Evolutionary conservation across 2,888 invertebrate genomes (phyloP), one percentile per base, ranked within the genome.

Genomic region (Eupithecia exiguata): DNA sequence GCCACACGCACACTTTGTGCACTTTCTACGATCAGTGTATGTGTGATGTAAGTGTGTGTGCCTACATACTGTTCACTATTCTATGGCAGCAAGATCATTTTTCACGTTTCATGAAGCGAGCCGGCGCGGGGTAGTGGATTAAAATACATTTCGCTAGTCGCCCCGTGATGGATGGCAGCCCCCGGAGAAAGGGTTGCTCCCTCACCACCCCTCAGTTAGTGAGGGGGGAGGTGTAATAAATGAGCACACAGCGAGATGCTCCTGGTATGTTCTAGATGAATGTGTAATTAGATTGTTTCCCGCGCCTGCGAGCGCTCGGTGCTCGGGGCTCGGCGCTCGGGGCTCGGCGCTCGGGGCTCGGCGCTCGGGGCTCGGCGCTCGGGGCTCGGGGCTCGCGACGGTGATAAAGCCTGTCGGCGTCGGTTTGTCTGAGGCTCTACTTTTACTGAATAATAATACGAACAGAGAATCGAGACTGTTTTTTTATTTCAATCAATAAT

Each of bases 51-150:
- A n/a, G 21, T 53, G 53, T 58, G 21, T 58, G 25, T 58, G 25
- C 21, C 12, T 10, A 12, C 53, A 0, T 25, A 58, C 58, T 58
- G 14, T 58, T 58, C 14, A 58, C 58, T 76, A 74, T 73, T 76
- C 76, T 67, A 53, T 30, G 73, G 70, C 49, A 66, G 21, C 69
- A 53, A 86, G 89, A 93, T 94, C 94, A 94, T 94, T 94, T 94
- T 93, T 94, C 94, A 94, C 92, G 90, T 93, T 93, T 92, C 93
- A 93, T 94, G 94, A 92, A 94, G 91, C 92, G 91, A 78, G 82
- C 86, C 84, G 87, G 89, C 87, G 89, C 87, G 88, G 89, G 88
- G 88, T 86, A 93, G 87, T 93, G 93, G 94, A 94, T 94, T 94
- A 94, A 94, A 94, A 94, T 94, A 94, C 94, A 94, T 94, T 94